Base-by-base conservation (phyloP, 2,888 invertebrate species). In the Scelioninae gen. 2 region DNA sequence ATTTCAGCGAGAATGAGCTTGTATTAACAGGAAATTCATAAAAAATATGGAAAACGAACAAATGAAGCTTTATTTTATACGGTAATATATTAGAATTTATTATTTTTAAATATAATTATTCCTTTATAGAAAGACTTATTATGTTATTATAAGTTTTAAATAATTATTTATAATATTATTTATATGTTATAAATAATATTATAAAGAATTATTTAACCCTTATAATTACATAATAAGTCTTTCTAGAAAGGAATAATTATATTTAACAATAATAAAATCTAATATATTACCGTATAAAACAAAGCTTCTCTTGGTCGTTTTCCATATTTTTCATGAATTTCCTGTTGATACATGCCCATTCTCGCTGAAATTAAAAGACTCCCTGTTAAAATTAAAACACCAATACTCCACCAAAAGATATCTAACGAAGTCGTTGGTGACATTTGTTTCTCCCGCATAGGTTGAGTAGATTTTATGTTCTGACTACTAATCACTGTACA, bases 321-420 rank as follows among this genome's bases (percentile, higher is more conserved):
- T 48, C 98, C 98, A 86, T 94, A 91, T 71, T 90, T 90, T 22
- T 90, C 88, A 83, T 95, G 95, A 2, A 97, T 86, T 0, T 91
- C 91, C 87, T 98, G 97, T 85, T 98, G 98, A 86, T 94, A 96
- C 71, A 96, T 93, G 1, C 98, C 98, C 96, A 98, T 96, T 78
- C 95, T 89, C 0, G 98, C 97, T 0, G 98, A 97, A 65, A 97
- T 89, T 79, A 98, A 92, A 57, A 99, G 87, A 0, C 97, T 97
- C 64, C 94, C 89, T 0, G 95, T 94, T 41, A 99, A 87, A 76
- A 98, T 90, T 0, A 88, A 86, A 53, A 98, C 95, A 2, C 97
- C 95, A 70, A 92, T 80, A 71, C 86, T 67, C 90, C 91, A 89
- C 91, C 89, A 90, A 81, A 91, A 89, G 81, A 90, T 89, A 84